Evolutionary conservation across 2,113 vertebrate species (phyloP), one percentile per base, ranked within the genome.

Genomic region (Toxostoma redivivum): DNA sequence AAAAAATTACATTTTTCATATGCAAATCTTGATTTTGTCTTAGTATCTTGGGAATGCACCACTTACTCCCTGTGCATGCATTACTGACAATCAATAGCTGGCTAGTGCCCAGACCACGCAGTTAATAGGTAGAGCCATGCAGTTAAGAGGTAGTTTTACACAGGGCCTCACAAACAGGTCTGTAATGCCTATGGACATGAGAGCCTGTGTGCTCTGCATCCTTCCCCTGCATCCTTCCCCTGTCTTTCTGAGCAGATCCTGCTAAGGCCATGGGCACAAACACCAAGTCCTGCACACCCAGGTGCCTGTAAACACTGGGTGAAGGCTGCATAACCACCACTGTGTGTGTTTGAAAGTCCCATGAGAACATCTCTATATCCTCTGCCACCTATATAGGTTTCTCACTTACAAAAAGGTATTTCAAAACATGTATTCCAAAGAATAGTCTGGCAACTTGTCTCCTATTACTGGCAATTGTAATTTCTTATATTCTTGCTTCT

Each of bases 331-430:
- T 4, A 40, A 38, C 28, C 22, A 47, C 20, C 17, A 10, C 47
- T 10, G 2, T 2, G 28, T 4, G 35, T 30, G 10, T 31, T 51
- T 35, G 4, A 48, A 77, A 81, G 51, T 30, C 31, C 14, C 78
- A 27, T 1, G 0, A 64, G n/a, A 84, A 44, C 45, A 33, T 19
- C 7, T 8, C 38, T 3, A 0, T 28, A 53, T 40, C 48, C 44
- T 45, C 61, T 92, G 73, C 66, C 57, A 44, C 15, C 35, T 23
- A 21, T 33, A 12, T 1, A 48, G 20, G 50, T 27, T 85, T 87
- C 42, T 72, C 61, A 65, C 53, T 38, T 18, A 27, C 23, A 67
- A 31, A 57, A 81, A 82, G 3, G 9, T 31, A 42, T 50, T 91
- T 62, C 54, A 83, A 85, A 91, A 87, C 17, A 27, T 1, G 22